phyloP scores from a whole-genome alignment of 2,797 vertebrate species.

The Pseudocheirus occidentalis region DNA sequence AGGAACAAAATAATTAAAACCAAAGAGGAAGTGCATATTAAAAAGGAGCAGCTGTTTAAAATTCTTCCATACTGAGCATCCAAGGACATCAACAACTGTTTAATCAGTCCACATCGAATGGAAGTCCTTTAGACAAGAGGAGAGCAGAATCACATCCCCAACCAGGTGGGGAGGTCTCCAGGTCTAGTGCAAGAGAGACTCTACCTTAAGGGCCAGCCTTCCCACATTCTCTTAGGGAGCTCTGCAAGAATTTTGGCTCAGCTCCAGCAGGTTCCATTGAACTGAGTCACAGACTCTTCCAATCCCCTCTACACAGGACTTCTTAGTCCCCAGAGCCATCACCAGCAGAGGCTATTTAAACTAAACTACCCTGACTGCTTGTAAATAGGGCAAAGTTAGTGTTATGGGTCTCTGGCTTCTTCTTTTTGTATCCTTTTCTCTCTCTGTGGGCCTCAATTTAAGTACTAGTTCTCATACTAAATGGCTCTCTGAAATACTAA shows the following conservation, averaged over 20 bases:
- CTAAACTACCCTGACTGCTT: neutral
- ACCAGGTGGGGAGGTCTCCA: slow-evolving; percentile 44
- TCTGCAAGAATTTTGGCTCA: slow-evolving; percentile 49
- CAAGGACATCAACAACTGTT: slow-evolving; percentile 69
- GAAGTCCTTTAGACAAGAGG: slow-evolving; percentile 69
- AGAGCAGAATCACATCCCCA: slow-evolving; percentile 57
- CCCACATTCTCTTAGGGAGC: slow-evolving; percentile 29
- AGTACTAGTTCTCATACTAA: neutral
- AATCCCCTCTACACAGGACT: neutral
- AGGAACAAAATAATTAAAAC: slow-evolving; percentile 88
- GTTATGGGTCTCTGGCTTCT: neutral
- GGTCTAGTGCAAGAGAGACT: slow-evolving; percentile 34
- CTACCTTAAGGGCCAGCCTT: slow-evolving; percentile 46
- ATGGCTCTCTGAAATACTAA: neutral
- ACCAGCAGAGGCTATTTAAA: slow-evolving; percentile 41
- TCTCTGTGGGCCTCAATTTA: neutral
- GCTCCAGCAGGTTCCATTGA: slow-evolving; percentile 32
- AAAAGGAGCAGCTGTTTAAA: slow-evolving; percentile 84
- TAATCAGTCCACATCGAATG: slow-evolving; percentile 74
- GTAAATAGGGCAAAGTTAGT: slow-evolving; percentile 9
- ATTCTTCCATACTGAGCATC: slow-evolving; percentile 77
- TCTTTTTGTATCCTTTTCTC: neutral
- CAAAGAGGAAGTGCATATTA: slow-evolving; percentile 86
- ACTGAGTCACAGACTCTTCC: slow-evolving; percentile 1
- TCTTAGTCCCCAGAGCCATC: slow-evolving; percentile 10